A percentile compares a stretch with the other conserved stretches of the same genome.
Evolutionary conservation across 2,888 invertebrate genomes (phyloP).

Genomic region (Sarcophaga caerulescens): DNA sequence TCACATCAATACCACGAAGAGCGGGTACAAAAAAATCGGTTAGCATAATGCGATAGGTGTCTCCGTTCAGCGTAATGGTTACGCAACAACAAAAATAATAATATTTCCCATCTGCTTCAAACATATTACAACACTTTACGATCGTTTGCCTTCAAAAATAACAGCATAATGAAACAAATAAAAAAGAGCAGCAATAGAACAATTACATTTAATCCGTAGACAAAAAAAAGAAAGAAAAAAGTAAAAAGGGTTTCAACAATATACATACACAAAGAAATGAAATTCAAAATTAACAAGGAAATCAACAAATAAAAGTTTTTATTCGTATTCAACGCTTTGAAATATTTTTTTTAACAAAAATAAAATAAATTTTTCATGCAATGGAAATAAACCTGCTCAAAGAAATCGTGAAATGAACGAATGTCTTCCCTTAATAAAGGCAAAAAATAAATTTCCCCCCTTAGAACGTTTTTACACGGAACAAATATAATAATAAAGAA

Average conservation of each 20-base stretch:
- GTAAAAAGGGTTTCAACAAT: background rate
- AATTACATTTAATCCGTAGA: no score
- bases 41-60: no score
- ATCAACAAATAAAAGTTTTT: constrained; percentile 23
- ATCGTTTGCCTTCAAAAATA: no score
- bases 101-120: no score
- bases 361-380: background rate
- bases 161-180: no score
- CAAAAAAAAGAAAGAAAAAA: background rate
- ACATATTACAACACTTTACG: no score
- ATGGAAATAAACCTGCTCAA: constrained; percentile 2
- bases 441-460: constrained; percentile 12
- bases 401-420: constrained; percentile 48
- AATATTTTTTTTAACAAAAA: constrained; percentile 34
- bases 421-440: constrained; percentile 38
- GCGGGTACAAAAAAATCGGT: no score
- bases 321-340: background rate
- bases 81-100: no score
- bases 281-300: constrained; percentile 29
- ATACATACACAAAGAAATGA: background rate
- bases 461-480: background rate
- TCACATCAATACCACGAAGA: no score
- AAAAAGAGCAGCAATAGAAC: no score
- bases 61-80: no score
- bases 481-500: constrained; percentile 11